Evolutionary conservation across 2,888 invertebrate species (phyloP), one percentile per base, ranked within the genome.

Genomic region (Drosophila meridionalis): DNA sequence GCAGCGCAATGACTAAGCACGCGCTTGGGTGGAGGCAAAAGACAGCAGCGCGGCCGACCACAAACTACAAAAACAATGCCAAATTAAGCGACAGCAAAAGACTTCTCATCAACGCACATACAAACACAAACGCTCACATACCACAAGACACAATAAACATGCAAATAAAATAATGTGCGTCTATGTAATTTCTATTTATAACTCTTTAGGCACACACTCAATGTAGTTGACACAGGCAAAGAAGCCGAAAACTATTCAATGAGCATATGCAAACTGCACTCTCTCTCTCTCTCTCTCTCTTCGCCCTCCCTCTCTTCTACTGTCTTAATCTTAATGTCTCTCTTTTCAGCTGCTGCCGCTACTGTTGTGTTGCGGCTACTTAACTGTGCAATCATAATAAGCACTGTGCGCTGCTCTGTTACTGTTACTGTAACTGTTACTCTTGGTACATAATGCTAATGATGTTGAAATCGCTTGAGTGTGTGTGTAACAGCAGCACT

Each of bases 31-130:
- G 77, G 69, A 53, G 71, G 60, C 83, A 55, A 63, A 59, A 59
- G 50, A 34, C 59, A 52, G 40, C 47, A 20, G 20, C 20, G 20
- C 20, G 20, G 20, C 20, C 20, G 34, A 53, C 28, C 63, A 50
- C 53, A 65, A 70, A 70, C 77, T 57, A 80, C 68, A 64, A 85
- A 78, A 69, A 76, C 73, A 84, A 78, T 77, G 73, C 89, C 87
- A 87, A 87, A 87, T 89, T 78, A 76, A 89, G 85, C 69, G 74
- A 73, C 71, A 77, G 58, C 68, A 45, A 56, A 47, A 70, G 61
- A 66, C 70, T 67, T 67, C 63, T 70, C 32, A 47, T 34, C 45
- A n/a, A 50, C 28, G 52, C 14, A 42, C 55, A 32, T 12, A 57
- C 50, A 56, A 28, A 43, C 26, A 45, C 43, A 55, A 6, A 38